Evolutionary conservation across 2,797 vertebrate genomes (phyloP), one percentile per base, ranked within the genome.

Genomic region (Pitangus sulphuratus): DNA sequence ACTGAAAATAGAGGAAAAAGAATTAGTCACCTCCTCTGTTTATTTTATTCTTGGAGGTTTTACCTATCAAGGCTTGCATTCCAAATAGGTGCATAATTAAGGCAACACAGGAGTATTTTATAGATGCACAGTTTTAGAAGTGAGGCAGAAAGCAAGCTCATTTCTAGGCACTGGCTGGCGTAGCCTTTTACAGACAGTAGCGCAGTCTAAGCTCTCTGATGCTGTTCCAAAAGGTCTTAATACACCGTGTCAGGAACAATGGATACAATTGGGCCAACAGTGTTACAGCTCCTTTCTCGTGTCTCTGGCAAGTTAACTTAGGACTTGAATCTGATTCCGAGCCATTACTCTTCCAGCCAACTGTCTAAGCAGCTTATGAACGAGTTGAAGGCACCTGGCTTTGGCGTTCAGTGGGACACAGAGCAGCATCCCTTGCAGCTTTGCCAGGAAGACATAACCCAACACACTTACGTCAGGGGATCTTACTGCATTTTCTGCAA

Each of bases 201-300:
- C 1, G 0, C 74, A 54, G 31, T 56, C 39, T 54, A 20, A 86
- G 33, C 26, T 85, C 72, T 96, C 87, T 91, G 87, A 93, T 88
- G 77, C 28, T 62, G 31, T 80, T 97, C 77, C 85, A 90, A 72
- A 94, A 89, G 31, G 58, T 82, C 77, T 35, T 90, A 84, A 69
- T 39, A 76, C 35, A 61, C 65, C 4, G 0, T 82, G 51, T 81
- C 72, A 90, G 83, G 39, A 94, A 39, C 74, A 93, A 81, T 54
- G 77, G 76, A 88, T 33, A 81, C 83, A 72, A 42, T 24, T 69
- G 83, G 69, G 54, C 83, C 80, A 87, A 62, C 61, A 69, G 47
- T 58, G 17, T 65, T 82, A 26, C 68, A 92, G 57, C n/a, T 91
- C 12, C 44, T 91, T 90, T 90, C 76, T 95, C 2, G 0, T 76